Percentiles rank a stretch among this genome's conserved stretches.
Evolutionary conservation across 2,797 vertebrate genomes (phyloP).

Genomic region (Centropyge bicolor): DNA sequence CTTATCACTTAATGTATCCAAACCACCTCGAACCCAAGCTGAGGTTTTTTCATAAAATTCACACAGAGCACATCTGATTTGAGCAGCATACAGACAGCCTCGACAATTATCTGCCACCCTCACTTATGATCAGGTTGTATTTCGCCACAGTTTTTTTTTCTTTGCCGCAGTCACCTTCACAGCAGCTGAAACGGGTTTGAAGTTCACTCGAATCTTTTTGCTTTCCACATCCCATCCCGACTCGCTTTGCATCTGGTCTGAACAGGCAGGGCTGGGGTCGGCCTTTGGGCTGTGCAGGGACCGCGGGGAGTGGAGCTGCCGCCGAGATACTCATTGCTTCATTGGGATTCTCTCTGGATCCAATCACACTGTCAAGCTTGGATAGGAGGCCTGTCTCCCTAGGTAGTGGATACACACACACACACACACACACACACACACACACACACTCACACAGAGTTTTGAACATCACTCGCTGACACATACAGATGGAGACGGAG

Average conservation of each 20-base stretch:
- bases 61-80: slow-evolving; percentile 13
- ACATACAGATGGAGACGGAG: slow-evolving; percentile 52
- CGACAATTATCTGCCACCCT: slow-evolving; percentile 50
- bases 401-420: slow-evolving; percentile 36
- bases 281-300: slow-evolving; percentile 14
- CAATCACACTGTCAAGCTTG: slow-evolving; percentile 71
- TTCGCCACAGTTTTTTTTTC: slow-evolving; percentile 14
- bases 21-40: neutral
- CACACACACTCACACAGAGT: neutral
- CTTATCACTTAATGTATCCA: slow-evolving; percentile 20
- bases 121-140: slow-evolving; percentile 42
- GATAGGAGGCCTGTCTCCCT: slow-evolving; percentile 57
- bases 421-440: slow-evolving; percentile 1
- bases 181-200: slow-evolving; percentile 44
- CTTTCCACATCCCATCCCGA: slow-evolving; percentile 25
- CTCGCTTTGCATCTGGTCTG: slow-evolving; percentile 47
- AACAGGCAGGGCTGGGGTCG: slow-evolving; percentile 24
- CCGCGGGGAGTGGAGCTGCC: slow-evolving; percentile 35
- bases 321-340: slow-evolving; percentile 72
- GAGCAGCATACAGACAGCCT: slow-evolving; percentile 24
- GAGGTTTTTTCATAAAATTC: slow-evolving; percentile 15
- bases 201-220: slow-evolving; percentile 41
- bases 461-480: slow-evolving; percentile 54
- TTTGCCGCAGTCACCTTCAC: slow-evolving; percentile 71
- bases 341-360: slow-evolving; percentile 77